Evolutionary conservation across 2,113 vertebrate genomes (phyloP), one percentile per base, ranked within the genome.

Genomic region (Dasyprocta punctata): DNA sequence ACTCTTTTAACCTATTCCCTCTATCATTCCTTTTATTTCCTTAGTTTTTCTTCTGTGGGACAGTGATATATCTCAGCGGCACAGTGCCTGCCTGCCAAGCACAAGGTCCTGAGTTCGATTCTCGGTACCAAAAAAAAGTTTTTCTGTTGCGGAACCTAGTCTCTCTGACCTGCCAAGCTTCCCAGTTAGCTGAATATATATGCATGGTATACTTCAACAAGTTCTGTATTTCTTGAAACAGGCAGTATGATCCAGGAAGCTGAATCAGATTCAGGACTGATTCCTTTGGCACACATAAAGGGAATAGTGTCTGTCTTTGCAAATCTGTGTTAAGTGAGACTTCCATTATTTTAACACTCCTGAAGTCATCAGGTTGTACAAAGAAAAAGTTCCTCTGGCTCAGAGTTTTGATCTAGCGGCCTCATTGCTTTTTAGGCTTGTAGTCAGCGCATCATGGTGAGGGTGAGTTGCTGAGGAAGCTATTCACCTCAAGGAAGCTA

Each of bases 1-100:
- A 85, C 3, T 94, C 56, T 92, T 86, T 86, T n/a, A 67, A 93
- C 30, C 38, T 93, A 65, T n/a, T 71, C n/a, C n/a, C n/a, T n/a
- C n/a, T n/a, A n/a, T n/a, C n/a, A n/a, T n/a, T n/a, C n/a, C n/a
- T n/a, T n/a, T n/a, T n/a, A n/a, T n/a, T n/a, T n/a, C n/a, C 36
- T 87, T 73, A 83, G 33, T 73, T 94, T 93, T 82, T 86, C 61
- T 71, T 88, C 52, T 54, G 52, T 54, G 52, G 14, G n/a, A n/a
- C n/a, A n/a, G n/a, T n/a, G n/a, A n/a, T n/a, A n/a, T 54, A 54
- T 16, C 7, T 54, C 52, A 16, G 14, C 14, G 16, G 13, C 52
- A 54, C 13, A 54, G 52, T 4, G 52, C 16, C 16, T 54, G 52
- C 52, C 52, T 54, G 16, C 52, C 52, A 54, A 54, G 52, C 16